A percentile compares a stretch with the other conserved stretches of the same genome.
These are phyloP conservation scores for Stegodyphus mimosarum DNA, from an alignment of 1,140 invertebrate species.

Conservation along the genomic window DNA sequence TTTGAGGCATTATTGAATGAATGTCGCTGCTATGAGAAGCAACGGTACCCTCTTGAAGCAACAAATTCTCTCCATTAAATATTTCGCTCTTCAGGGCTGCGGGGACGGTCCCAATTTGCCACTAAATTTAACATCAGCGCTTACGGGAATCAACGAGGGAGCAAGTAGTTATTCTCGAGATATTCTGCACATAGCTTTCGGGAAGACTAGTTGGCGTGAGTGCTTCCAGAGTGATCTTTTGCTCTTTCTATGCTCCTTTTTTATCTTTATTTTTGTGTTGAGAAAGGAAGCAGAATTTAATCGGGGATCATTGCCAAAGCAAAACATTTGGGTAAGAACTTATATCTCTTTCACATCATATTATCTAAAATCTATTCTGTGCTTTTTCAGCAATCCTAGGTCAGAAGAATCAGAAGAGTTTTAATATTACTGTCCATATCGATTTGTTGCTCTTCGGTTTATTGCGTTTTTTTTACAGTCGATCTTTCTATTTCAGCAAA, in stretches of 20 bases:
- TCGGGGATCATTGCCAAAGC: too few species aligned
- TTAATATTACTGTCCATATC: too few species aligned
- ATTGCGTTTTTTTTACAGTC: too few species aligned
- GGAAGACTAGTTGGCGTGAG: conserved; percentile 3
- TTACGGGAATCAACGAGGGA: not conserved
- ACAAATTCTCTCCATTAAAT: conserved; percentile 38
- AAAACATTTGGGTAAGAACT: too few species aligned
- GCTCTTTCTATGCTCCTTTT: not conserved
- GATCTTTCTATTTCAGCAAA: too few species aligned
- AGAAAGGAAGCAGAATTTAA: not conserved
- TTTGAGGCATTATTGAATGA: not conserved
- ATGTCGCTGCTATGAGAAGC: not conserved
- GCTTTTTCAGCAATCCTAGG: too few species aligned
- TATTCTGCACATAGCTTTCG: not conserved
- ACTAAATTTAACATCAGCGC: conserved; percentile 50
- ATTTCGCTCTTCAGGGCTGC: conserved; percentile 13
- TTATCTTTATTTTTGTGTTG: not conserved
- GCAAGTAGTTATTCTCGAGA: not conserved
- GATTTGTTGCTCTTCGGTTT: too few species aligned
- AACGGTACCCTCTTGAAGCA: not conserved
- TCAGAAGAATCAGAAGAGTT: too few species aligned
- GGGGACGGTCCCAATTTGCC: conserved; percentile 30
- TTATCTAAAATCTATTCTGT: too few species aligned
- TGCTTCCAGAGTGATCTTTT: conserved; percentile 1
- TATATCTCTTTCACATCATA: too few species aligned